phyloP scores from a whole-genome alignment of 2,888 invertebrate species.

The Clistopyga incitator region DNA sequence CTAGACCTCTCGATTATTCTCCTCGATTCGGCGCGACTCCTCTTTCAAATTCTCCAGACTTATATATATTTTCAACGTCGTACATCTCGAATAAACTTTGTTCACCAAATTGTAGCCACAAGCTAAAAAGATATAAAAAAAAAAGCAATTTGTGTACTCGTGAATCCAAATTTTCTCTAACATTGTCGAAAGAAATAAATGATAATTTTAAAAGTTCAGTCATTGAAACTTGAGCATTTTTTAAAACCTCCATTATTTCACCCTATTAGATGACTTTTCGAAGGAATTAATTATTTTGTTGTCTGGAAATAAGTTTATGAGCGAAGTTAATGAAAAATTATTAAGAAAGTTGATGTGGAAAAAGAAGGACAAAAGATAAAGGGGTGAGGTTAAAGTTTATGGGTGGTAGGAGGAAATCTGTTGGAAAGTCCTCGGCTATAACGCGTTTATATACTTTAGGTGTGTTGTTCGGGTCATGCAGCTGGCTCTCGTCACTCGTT shows the following conservation, averaged over 20 bases:
- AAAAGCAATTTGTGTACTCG: background rate
- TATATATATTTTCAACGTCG: conserved; percentile 1
- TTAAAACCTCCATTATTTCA: too few species aligned
- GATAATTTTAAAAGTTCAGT: too few species aligned
- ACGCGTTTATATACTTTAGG: conserved; percentile 45
- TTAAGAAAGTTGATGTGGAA: conserved; percentile 16
- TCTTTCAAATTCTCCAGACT: conserved; percentile 55
- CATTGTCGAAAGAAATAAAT: too few species aligned
- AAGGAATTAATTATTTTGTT: too few species aligned
- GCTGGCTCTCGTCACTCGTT: conserved; percentile 8
- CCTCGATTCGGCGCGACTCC: conserved; percentile 42
- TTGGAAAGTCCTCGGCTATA: conserved; percentile 48
- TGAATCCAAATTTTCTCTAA: too few species aligned
- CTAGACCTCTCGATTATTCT: conserved; percentile 52
- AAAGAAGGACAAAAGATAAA: background rate
- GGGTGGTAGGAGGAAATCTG: conserved; percentile 4
- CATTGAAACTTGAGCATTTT: too few species aligned
- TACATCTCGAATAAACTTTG: conserved; percentile 1
- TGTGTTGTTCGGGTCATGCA: conserved; percentile 5
- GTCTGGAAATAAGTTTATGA: background rate
- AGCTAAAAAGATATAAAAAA: background rate
- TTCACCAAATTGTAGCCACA: conserved; percentile 5
- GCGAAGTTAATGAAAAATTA: conserved; percentile 6
- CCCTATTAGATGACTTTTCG: too few species aligned
- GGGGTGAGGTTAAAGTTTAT: conserved; percentile 17